Evolutionary conservation across 2,888 invertebrate species (phyloP).

Genomic region (Folsomia manolachei): DNA sequence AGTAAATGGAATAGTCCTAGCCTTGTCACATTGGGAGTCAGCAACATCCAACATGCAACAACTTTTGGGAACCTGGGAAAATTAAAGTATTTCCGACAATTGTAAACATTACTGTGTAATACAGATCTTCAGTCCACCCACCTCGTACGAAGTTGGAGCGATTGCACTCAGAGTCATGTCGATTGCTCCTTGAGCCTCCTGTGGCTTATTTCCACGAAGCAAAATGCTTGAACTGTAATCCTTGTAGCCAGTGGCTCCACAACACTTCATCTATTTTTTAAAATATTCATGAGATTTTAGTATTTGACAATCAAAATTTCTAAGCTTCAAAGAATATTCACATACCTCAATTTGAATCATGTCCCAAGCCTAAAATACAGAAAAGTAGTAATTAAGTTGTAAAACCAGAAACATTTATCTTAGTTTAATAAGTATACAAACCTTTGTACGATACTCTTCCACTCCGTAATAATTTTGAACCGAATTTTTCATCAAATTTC

Average conservation of each 20-base stretch:
- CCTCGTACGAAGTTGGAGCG: constrained; percentile 35
- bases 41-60: constrained; percentile 42
- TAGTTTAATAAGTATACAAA: too few relatives aligned
- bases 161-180: constrained; percentile 48
- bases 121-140: too few relatives aligned
- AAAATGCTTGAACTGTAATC: constrained; percentile 46
- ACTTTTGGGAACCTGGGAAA: constrained; percentile 35
- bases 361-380: too few relatives aligned
- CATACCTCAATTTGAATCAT: constrained; percentile 44
- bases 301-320: constrained; percentile 6
- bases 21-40: constrained; percentile 37
- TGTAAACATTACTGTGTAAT: too few relatives aligned
- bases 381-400: too few relatives aligned
- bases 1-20: constrained; percentile 38
- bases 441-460: constrained; percentile 41
- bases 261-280: constrained; percentile 44
- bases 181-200: constrained; percentile 34
- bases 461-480: constrained; percentile 45
- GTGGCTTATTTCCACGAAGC: constrained; percentile 23
- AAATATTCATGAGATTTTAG: background rate
- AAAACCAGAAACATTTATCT: too few relatives aligned
- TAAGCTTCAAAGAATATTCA: background rate
- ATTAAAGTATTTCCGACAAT: background rate
- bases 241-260: constrained; percentile 44
- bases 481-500: constrained; percentile 43